phyloP scores from a whole-genome alignment of 2,888 invertebrate species.

The Spialia ferax region DNA sequence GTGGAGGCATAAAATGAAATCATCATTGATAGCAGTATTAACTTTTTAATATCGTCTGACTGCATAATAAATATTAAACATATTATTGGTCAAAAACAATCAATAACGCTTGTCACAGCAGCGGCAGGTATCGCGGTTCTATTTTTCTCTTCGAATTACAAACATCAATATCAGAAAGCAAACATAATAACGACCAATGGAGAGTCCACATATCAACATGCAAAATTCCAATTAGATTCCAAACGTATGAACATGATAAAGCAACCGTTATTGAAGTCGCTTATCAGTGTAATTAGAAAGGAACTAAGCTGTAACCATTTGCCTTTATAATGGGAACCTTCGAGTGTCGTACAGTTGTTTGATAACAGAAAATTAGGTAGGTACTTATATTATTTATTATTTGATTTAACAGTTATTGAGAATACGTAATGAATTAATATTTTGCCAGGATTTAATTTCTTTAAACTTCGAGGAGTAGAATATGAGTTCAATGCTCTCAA shows the following conservation, averaged over 20 bases:
- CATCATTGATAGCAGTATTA: slow-evolving; percentile 39
- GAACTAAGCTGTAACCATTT: slow-evolving; percentile 84
- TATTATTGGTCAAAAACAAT: slow-evolving; percentile 37
- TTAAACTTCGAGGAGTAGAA: background rate
- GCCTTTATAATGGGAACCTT: slow-evolving; percentile 79
- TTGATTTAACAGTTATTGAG: too few species aligned
- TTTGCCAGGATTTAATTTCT: too few species aligned
- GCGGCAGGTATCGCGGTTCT: slow-evolving; percentile 57
- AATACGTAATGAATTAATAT: too few species aligned
- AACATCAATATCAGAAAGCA: slow-evolving; percentile 80
- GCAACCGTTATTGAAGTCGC: slow-evolving; percentile 81
- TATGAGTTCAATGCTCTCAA: background rate
- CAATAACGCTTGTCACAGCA: slow-evolving; percentile 32
- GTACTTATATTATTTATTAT: slow-evolving; percentile 28
- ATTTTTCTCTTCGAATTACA: slow-evolving; percentile 72
- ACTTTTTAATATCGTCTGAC: slow-evolving; percentile 32
- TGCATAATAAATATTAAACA: slow-evolving; percentile 34
- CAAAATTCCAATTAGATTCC: slow-evolving; percentile 86
- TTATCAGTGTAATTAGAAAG: slow-evolving; percentile 85
- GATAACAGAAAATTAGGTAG: slow-evolving; percentile 65
- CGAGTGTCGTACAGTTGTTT: slow-evolving; percentile 71
- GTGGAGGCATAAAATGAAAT: slow-evolving; percentile 41
- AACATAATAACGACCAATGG: slow-evolving; percentile 85
- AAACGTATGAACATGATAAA: slow-evolving; percentile 84
- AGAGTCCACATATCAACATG: slow-evolving; percentile 84